phyloP scores from a whole-genome alignment of 2,888 invertebrate species.

The Resseliella maxima region DNA sequence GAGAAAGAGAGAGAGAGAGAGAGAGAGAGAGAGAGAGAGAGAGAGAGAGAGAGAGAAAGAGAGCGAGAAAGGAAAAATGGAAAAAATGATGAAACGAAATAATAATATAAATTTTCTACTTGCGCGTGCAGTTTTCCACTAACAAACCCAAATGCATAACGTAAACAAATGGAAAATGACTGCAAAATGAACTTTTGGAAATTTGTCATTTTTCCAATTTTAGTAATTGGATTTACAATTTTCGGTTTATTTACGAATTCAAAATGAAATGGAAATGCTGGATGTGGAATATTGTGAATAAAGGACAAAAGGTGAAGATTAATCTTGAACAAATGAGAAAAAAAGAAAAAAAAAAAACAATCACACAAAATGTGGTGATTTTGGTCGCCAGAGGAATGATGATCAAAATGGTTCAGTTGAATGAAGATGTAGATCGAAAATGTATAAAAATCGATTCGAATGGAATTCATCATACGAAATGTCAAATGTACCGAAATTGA shows the following conservation, averaged over 20 bases:
- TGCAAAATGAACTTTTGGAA: conserved; percentile 9
- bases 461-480: neutral
- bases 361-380: neutral
- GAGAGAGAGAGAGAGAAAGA: too few relatives aligned
- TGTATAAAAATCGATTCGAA: neutral
- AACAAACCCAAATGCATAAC: neutral
- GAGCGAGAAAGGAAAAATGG: too few relatives aligned
- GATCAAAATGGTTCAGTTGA: neutral
- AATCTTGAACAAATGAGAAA: neutral
- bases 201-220: conserved; percentile 44
- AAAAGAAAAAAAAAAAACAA: neutral
- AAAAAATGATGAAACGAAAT: neutral
- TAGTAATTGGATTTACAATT: conserved; percentile 40
- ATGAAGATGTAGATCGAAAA: too few relatives aligned
- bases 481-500: neutral
- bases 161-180: conserved; percentile 30
- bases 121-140: neutral
- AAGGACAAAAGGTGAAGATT: conserved; percentile 44
- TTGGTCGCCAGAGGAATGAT: neutral
- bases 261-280: neutral
- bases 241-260: neutral
- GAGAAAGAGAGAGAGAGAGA: too few relatives aligned
- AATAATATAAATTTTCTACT: neutral
- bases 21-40: too few relatives aligned
- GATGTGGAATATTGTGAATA: neutral